phyloP scores from a whole-genome alignment of 2,888 invertebrate genomes.

The Alloplasta piceator region DNA sequence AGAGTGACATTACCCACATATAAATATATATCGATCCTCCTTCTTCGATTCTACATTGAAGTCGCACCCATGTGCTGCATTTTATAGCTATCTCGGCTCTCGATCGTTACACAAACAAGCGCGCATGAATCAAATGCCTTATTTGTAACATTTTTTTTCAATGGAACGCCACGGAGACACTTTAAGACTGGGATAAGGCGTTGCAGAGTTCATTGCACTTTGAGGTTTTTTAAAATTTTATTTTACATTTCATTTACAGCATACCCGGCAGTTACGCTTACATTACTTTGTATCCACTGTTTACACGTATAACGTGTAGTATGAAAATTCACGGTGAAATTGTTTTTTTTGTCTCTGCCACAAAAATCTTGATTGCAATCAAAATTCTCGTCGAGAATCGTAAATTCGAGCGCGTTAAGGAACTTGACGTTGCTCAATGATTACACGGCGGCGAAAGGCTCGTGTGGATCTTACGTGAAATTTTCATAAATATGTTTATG shows the following conservation, averaged over 20 bases:
- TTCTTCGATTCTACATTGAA: conserved; percentile 30
- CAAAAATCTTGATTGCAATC: conserved; percentile 1
- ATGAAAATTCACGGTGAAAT: conserved; percentile 17
- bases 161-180: conserved; percentile 45
- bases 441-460: no score
- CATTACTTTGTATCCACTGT: no score
- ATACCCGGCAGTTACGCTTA: no score
- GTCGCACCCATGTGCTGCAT: conserved; percentile 45
- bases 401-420: background rate
- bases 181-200: conserved; percentile 36
- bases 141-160: conserved; percentile 47
- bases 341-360: no score
- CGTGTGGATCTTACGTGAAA: no score
- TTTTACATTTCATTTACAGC: no score
- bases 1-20: no score
- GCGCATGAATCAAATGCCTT: conserved; percentile 44
- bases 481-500: conserved; percentile 18
- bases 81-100: conserved; percentile 38
- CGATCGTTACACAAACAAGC: conserved; percentile 30
- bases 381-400: background rate
- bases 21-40: background rate
- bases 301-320: no score
- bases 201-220: conserved; percentile 59
- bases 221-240: conserved; percentile 3
- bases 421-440: no score